phyloP scores from a whole-genome alignment of 2,113 vertebrate genomes.

The Ctenomys sociabilis region DNA sequence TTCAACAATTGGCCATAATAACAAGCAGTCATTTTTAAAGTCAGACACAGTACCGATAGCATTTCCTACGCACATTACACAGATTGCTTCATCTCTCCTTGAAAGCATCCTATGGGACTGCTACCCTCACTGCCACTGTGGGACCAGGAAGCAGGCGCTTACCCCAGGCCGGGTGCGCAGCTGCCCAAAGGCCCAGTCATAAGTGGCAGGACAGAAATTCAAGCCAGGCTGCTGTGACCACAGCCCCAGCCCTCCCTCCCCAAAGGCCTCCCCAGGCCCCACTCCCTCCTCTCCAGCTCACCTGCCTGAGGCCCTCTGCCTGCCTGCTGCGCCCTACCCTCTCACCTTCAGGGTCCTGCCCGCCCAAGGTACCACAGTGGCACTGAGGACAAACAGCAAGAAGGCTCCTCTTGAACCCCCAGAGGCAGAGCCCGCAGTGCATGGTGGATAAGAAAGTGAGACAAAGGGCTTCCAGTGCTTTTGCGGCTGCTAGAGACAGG shows the following conservation, averaged over 20 bases:
- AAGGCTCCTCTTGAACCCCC: background rate
- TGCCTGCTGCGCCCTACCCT: too few relatives aligned
- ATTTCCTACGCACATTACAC: background rate
- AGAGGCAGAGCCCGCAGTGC: background rate
- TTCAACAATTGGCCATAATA: background rate
- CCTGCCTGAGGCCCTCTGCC: accelerated
- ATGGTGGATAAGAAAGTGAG: background rate
- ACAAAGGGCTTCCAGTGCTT: background rate
- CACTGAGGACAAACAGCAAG: background rate
- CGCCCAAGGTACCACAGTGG: background rate
- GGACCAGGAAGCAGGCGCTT: background rate
- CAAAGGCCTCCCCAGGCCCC: background rate
- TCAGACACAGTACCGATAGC: background rate
- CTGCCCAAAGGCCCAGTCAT: background rate
- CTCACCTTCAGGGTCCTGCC: background rate
- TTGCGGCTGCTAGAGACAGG: background rate
- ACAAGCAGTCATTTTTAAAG: background rate
- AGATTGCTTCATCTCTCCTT: background rate
- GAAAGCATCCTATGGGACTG: background rate
- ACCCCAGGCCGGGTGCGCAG: background rate
- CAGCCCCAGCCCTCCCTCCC: background rate
- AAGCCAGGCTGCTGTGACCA: background rate
- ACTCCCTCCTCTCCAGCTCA: background rate
- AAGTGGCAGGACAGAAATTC: background rate
- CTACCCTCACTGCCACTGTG: background rate